These are phyloP conservation scores for Thymelicus acteon DNA, from an alignment of 2,888 invertebrate species.

Conservation along the genomic window DNA sequence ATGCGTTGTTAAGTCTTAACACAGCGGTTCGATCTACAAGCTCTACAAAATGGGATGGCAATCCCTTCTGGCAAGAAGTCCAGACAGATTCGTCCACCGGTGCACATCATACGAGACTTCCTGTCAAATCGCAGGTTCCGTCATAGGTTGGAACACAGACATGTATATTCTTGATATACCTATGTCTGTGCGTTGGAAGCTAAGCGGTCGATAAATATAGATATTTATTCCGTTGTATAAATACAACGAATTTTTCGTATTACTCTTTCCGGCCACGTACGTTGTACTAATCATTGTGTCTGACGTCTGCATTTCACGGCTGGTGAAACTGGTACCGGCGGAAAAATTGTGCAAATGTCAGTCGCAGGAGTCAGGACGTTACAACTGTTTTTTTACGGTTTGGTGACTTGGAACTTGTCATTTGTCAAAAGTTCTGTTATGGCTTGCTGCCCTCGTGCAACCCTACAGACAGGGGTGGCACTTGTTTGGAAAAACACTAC, in stretches of 20 bases:
- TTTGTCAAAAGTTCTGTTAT: background rate
- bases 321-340: constrained; percentile 50
- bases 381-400: constrained; percentile 26
- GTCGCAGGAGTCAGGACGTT: constrained; percentile 51
- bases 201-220: too few relatives aligned
- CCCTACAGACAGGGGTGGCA: background rate
- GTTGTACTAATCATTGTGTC: background rate
- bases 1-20: too few relatives aligned
- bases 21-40: too few relatives aligned
- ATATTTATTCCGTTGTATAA: too few relatives aligned
- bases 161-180: too few relatives aligned
- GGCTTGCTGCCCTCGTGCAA: background rate
- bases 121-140: too few relatives aligned
- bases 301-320: constrained; percentile 50
- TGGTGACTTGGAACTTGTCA: background rate
- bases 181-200: too few relatives aligned
- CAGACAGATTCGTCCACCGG: too few relatives aligned
- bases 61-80: too few relatives aligned
- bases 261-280: background rate
- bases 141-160: too few relatives aligned
- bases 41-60: too few relatives aligned
- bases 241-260: background rate
- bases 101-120: too few relatives aligned
- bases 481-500: background rate
- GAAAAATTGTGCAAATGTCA: constrained; percentile 71